These are phyloP conservation scores for Patella pellucida DNA, from an alignment of 2,888 invertebrate species.

Conservation along the genomic window DNA sequence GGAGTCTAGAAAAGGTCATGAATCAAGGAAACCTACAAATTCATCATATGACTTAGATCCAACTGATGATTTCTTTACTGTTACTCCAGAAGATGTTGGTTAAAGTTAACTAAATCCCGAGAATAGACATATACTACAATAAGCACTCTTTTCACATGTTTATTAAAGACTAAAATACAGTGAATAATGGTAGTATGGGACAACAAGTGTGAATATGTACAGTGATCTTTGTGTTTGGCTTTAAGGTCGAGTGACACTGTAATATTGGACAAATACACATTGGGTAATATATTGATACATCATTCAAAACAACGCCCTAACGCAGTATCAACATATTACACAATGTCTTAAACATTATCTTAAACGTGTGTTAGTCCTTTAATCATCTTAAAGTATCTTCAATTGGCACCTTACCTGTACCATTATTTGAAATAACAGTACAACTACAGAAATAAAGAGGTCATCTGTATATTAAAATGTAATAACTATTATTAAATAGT, in stretches of 20 bases:
- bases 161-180: background rate
- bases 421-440: too few species aligned
- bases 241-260: background rate
- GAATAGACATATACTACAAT: slow-evolving; percentile 4
- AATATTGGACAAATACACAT: slow-evolving; percentile 8
- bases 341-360: too few species aligned
- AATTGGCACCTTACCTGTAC: too few species aligned
- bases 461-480: too few species aligned
- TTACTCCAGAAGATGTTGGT: slow-evolving; percentile 44
- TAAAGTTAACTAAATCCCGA: slow-evolving; percentile 22
- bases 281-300: too few species aligned
- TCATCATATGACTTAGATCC: slow-evolving; percentile 79
- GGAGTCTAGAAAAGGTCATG: slow-evolving; percentile 83
- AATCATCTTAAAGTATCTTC: too few species aligned
- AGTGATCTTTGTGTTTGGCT: background rate
- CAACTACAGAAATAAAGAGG: too few species aligned
- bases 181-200: background rate
- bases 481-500: too few species aligned
- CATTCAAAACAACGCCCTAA: too few species aligned
- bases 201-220: slow-evolving; percentile 13
- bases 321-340: too few species aligned
- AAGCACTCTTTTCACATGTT: too few species aligned
- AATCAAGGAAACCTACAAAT: slow-evolving; percentile 79
- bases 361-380: too few species aligned
- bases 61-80: slow-evolving; percentile 71